phyloP scores from a whole-genome alignment of 2,888 invertebrate genomes.

The Micoletzkya japonica region DNA sequence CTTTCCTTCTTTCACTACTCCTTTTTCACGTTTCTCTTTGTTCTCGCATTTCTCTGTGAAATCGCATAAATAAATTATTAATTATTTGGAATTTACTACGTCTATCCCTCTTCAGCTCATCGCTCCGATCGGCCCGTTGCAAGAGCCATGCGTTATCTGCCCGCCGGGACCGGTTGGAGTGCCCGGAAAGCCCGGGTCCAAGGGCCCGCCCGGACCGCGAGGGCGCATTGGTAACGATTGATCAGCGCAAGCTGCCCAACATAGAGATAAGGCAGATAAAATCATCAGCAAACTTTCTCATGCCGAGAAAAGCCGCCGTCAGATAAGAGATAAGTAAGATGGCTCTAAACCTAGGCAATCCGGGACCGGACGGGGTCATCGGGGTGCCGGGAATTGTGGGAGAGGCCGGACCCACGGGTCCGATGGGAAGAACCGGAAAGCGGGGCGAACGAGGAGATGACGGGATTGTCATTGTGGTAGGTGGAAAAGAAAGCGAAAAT shows the following conservation, averaged over 20 bases:
- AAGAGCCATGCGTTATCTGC: conserved; percentile 62
- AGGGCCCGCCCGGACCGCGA: conserved; percentile 34
- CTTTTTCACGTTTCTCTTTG: background rate
- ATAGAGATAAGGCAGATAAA: too few species aligned
- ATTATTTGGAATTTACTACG: background rate
- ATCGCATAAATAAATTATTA: background rate
- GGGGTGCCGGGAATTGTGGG: conserved; percentile 58
- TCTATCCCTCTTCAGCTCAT: conserved; percentile 18
- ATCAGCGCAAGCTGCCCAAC: too few species aligned
- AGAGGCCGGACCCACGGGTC: conserved; percentile 57
- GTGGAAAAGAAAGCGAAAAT: too few species aligned
- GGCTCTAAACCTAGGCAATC: conserved; percentile 3
- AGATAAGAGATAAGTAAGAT: background rate
- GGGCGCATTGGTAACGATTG: conserved; percentile 22
- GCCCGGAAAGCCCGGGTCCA: conserved; percentile 31
- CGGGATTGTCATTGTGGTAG: conserved; percentile 45
- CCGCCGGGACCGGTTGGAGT: conserved; percentile 54
- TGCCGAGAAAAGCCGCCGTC: too few species aligned
- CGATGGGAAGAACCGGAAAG: conserved; percentile 46
- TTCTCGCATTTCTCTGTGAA: background rate
- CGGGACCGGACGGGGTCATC: conserved; percentile 39
- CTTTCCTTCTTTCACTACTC: background rate
- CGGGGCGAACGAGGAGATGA: conserved; percentile 46
- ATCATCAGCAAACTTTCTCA: too few species aligned
- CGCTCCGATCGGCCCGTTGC: conserved; percentile 27